Conservation (phyloP, 2,888 invertebrate species). For the Thymelicus sylvestris region DNA sequence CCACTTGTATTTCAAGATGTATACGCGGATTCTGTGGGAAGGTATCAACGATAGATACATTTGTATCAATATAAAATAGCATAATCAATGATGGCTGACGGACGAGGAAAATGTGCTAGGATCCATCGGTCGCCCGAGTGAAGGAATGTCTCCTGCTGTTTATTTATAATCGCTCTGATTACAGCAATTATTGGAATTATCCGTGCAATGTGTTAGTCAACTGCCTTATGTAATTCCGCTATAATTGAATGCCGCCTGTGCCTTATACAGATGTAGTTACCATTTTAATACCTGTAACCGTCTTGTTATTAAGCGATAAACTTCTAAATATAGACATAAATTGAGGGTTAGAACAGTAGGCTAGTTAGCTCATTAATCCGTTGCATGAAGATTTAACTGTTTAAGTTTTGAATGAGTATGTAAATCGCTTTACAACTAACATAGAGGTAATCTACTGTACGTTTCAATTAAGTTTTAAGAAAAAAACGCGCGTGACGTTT, state of each 20-base stretch:
- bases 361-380: background rate
- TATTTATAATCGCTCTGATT: constrained; percentile 17
- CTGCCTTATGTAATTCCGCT: constrained; percentile 23
- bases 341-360: background rate
- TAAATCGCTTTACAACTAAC: too few species aligned
- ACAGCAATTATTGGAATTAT: constrained; percentile 23
- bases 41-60: background rate
- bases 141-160: constrained; percentile 18
- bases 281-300: constrained; percentile 24
- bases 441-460: too few species aligned
- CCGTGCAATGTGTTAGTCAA: constrained; percentile 27
- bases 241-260: constrained; percentile 19
- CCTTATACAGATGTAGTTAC: constrained; percentile 24
- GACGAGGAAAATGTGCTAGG: background rate
- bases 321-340: constrained; percentile 15
- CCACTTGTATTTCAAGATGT: too few species aligned
- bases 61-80: background rate
- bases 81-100: background rate
- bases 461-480: too few species aligned
- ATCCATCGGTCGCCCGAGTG: background rate
- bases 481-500: too few species aligned
- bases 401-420: too few species aligned
- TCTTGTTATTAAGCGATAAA: constrained; percentile 23
- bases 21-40: too few species aligned
- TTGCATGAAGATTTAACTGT: background rate